A percentile compares a stretch with the other conserved stretches of the same genome.
Evolutionary conservation across 2,888 invertebrate species (phyloP).

Genomic region (Caenorhabditis sp.): DNA sequence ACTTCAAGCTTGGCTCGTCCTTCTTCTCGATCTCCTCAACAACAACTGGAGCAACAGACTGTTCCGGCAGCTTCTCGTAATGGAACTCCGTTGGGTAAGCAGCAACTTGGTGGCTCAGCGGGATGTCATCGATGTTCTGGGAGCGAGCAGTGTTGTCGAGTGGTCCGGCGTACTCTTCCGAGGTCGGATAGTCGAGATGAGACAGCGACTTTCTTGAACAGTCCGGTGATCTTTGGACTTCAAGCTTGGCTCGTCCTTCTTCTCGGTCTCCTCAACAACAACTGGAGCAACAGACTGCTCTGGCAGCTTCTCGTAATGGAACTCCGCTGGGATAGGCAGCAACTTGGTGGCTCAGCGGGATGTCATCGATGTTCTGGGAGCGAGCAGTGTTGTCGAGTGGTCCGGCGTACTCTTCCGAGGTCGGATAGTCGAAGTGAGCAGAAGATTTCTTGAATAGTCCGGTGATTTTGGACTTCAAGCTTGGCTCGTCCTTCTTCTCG

Average conservation of each 20-base stretch:
- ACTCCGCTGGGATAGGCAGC: slow-evolving; percentile 57
- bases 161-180: slow-evolving; percentile 57
- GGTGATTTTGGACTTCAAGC: slow-evolving; percentile 54
- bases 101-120: slow-evolving; percentile 44
- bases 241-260: slow-evolving; percentile 36
- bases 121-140: slow-evolving; percentile 51
- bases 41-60: slow-evolving; percentile 45
- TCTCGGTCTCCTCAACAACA: slow-evolving; percentile 23
- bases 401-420: slow-evolving; percentile 43
- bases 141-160: slow-evolving; percentile 55
- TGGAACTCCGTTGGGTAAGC: slow-evolving; percentile 27
- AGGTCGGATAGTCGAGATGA: slow-evolving; percentile 52
- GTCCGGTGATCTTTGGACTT: slow-evolving; percentile 49
- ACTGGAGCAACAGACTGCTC: slow-evolving; percentile 14
- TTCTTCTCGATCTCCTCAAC: slow-evolving; percentile 33
- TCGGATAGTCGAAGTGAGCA: slow-evolving; percentile 62
- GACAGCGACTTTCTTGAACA: slow-evolving; percentile 59
- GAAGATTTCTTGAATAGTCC: slow-evolving; percentile 62
- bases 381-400: slow-evolving; percentile 42
- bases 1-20: slow-evolving; percentile 37
- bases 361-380: slow-evolving; percentile 55
- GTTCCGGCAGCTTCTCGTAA: slow-evolving; percentile 38
- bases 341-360: too few species aligned
- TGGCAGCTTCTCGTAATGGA: slow-evolving; percentile 39
- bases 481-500: slow-evolving; percentile 47